These are phyloP conservation scores for Coleophora deauratella DNA, from an alignment of 2,888 invertebrate genomes.

Conservation along the genomic window DNA sequence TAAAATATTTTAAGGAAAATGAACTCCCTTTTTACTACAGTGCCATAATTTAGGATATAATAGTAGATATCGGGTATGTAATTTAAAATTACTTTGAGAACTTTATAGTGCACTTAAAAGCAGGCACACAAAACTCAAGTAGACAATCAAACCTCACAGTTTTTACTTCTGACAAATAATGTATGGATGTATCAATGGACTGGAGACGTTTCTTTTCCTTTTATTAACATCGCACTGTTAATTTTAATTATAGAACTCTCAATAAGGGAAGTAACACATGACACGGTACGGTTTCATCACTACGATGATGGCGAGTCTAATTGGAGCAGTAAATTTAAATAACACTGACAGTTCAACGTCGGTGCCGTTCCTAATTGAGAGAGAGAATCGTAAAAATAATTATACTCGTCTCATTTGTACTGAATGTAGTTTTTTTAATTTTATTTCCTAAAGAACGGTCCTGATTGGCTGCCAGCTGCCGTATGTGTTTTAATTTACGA, in stretches of 20 bases:
- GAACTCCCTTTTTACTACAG: no score
- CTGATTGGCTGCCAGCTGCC: conserved; percentile 44
- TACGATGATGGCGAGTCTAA: conserved; percentile 67
- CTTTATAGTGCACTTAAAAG: no score
- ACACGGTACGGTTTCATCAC: conserved; percentile 62
- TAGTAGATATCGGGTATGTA: no score
- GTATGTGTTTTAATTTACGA: conserved; percentile 50
- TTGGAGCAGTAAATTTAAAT: conserved; percentile 72
- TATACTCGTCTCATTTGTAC: conserved; percentile 69
- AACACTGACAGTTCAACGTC: conserved; percentile 69
- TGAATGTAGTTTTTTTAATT: conserved; percentile 57
- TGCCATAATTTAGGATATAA: no score
- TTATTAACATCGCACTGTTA: conserved; percentile 47
- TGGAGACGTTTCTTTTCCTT: conserved; percentile 38
- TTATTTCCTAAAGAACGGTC: conserved; percentile 52
- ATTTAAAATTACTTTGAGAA: no score
- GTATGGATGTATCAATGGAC: conserved; percentile 22
- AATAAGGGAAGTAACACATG: conserved; percentile 65
- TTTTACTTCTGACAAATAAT: conserved; percentile 1
- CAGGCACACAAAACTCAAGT: no score
- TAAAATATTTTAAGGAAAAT: no score
- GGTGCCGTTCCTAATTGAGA: conserved; percentile 66
- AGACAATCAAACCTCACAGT: no score
- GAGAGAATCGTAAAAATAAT: conserved; percentile 72
- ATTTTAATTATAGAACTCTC: conserved; percentile 70